A percentile compares a stretch with the other conserved stretches of the same genome.
phyloP scores from a whole-genome alignment of 2,113 vertebrate genomes.

The Limnothrissa miodon region DNA sequence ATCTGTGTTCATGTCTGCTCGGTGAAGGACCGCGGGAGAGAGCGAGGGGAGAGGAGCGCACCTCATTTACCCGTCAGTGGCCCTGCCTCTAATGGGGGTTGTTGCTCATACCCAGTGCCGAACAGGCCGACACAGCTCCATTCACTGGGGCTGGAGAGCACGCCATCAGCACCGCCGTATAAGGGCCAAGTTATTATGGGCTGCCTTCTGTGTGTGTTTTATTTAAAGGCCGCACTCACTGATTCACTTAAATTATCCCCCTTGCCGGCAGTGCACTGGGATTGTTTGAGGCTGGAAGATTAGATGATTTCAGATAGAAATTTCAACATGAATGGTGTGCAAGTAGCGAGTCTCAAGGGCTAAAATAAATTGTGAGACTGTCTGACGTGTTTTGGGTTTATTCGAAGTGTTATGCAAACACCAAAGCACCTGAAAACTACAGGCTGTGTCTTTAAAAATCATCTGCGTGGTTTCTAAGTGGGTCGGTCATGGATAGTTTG shows the following conservation, averaged over 20 bases:
- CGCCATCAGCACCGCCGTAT: too few species aligned
- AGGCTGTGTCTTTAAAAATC: background rate
- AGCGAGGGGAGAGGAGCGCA: background rate
- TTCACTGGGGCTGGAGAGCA: too few species aligned
- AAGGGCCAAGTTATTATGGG: too few species aligned
- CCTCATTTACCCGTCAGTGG: background rate
- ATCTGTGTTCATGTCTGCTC: conserved; percentile 34
- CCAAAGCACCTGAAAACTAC: background rate
- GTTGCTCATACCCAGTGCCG: background rate
- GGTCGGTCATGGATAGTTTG: background rate
- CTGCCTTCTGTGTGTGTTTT: too few species aligned
- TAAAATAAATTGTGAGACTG: too few species aligned
- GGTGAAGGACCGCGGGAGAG: background rate
- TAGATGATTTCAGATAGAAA: too few species aligned
- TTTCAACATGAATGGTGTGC: too few species aligned
- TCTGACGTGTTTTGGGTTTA: too few species aligned
- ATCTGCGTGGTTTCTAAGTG: background rate
- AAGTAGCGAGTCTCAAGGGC: too few species aligned
- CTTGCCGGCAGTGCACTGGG: background rate
- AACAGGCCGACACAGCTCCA: background rate
- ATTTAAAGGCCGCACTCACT: too few species aligned
- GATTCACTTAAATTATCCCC: too few species aligned
- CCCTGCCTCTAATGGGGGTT: background rate
- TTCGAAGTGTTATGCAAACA: too few species aligned
- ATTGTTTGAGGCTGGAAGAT: background rate